Base-by-base conservation (phyloP, 2,888 invertebrate genomes). In the Petrolisthes cinctipes region DNA sequence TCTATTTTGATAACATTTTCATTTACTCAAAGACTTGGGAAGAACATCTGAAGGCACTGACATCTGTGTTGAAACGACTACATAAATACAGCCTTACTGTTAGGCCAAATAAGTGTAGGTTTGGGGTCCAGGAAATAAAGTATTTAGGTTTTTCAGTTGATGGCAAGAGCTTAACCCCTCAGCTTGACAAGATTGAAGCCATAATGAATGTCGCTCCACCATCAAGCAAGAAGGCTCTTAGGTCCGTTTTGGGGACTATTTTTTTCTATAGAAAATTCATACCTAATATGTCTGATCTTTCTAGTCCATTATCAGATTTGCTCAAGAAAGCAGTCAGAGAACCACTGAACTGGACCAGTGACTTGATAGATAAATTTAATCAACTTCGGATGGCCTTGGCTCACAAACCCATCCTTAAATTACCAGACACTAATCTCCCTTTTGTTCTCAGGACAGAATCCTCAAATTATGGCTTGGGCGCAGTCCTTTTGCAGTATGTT, bases 1-100 rank as follows among this genome's bases (percentile, higher is more conserved):
- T 87, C 14, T 87, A 83, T 73, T 87, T 87, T 56, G 87, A 87
- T 57, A 87, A 83, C 1, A 56, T 79, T n/a, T 79, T 79, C 17
- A 54, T 71, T 4, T 86, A 71, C 23, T 78, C 83, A 51, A 37
- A 61, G 7, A 57, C 81, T 17, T 83, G 66, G 83, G 78, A 61
- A 0, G n/a, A 51, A 6, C 83, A 83, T 23, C 5, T 86, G 17
- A n/a, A 1, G 1, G 9, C 83, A 2, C 53, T 86, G 17, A 17
- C 7, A 20, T 20, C 20, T n/a, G 57, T 86, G 9, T 20, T 86
- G 17, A 20, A 9, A 4, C 51, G 79, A 14, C 37, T 86, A 17
- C 56, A 71, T 5, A 7, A 5, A 5, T 73, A 83, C 53, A 56
- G 53, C 4, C 54, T 86, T n/a, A 82, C 82, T 11, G 73, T 53